Evolutionary conservation across 2,888 invertebrate genomes (phyloP), one percentile per base, ranked within the genome.

Genomic region (Stenodema calcarata): DNA sequence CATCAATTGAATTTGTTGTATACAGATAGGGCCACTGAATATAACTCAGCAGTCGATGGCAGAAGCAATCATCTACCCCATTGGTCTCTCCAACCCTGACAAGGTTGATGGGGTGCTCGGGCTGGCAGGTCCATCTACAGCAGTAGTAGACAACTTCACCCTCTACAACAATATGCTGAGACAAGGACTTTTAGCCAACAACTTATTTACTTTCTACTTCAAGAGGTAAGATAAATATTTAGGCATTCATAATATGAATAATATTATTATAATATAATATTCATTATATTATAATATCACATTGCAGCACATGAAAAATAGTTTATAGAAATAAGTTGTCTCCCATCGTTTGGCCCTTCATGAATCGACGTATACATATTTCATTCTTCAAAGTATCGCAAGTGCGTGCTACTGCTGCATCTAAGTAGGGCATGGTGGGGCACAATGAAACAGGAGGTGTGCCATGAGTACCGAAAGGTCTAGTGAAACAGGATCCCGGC

Each of bases 81-180:
- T 99, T 84, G 91, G 96, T 28, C 95, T 98, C 16, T 99, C 99
- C 92, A 97, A 99, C 30, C 98, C 98, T 73, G 99, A 99, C 88
- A 98, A 99, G 92, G 99, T 99, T 92, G 99, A 99, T 92, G 98
- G 99, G 87, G 99, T 99, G 90, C 94, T 99, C 85, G 99, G 99
- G 88, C 94, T 99, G 94, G 98, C 94, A 0, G 99, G 97, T 92
- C 93, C 93, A 89, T 94, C 94, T 41, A 98, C 99, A 90, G 93
- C 99, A 0, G 98, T 99, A 87, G 98, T 98, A 92, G 94, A 95
- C 87, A 16, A 50, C n/a, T 35, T 30, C 11, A 98, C 99, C 0
- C 96, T 98, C 80, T 98, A 99, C 92, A 95, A 98, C 92, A 96
- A 95, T 91, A 97, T 99, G 96, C 93, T 97, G 88, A 92, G 99